phyloP scores from a whole-genome alignment of 1,140 invertebrate species.

The Calephelis virginiensis region DNA sequence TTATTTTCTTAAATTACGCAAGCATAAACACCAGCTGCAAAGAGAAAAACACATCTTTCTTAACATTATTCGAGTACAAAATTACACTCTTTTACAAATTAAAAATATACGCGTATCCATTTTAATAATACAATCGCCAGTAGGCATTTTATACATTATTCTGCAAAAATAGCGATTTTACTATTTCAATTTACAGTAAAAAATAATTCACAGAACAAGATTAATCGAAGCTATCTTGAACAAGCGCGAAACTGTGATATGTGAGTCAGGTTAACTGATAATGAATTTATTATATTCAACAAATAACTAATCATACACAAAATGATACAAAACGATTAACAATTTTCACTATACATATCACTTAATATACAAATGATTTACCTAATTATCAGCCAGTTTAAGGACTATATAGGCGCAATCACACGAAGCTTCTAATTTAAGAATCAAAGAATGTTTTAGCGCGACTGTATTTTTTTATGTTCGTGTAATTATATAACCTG shows the following conservation, averaged over 20 bases:
- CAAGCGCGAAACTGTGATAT: neutral
- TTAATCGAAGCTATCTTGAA: neutral
- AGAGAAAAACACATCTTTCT: conserved; percentile 32
- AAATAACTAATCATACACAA: neutral
- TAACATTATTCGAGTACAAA: conserved; percentile 43
- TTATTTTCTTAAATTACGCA: neutral
- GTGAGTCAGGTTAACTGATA: conserved; percentile 1
- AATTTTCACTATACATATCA: conserved; percentile 7
- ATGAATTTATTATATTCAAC: neutral
- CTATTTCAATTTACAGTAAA: conserved; percentile 14
- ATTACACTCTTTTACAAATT: conserved; percentile 41
- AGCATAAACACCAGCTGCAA: conserved; percentile 30
- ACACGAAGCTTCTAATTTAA: neutral
- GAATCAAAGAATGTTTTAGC: too few species aligned
- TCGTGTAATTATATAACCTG: too few species aligned
- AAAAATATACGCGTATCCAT: conserved; percentile 38
- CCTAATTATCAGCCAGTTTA: neutral
- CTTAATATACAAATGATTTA: conserved; percentile 9
- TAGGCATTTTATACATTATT: conserved; percentile 38
- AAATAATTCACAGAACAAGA: conserved; percentile 4
- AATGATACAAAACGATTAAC: conserved; percentile 4
- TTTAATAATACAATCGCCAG: conserved; percentile 24
- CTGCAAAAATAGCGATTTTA: conserved; percentile 11
- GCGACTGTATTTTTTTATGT: too few species aligned
- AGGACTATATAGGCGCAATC: neutral